phyloP scores from a whole-genome alignment of 2,113 vertebrate genomes.

The Abramis brama region DNA sequence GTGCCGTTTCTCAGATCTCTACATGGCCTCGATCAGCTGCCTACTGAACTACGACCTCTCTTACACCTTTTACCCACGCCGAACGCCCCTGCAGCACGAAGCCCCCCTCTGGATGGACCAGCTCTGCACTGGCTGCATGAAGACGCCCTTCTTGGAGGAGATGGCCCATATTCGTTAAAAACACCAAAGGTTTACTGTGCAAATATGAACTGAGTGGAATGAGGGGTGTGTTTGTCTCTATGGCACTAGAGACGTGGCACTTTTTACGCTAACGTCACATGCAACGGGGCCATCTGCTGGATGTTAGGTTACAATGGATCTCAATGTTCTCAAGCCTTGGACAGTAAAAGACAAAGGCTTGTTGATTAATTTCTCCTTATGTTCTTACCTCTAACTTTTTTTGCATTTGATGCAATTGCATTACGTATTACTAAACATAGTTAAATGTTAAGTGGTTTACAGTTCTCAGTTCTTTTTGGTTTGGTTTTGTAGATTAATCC shows the following conservation, averaged over 20 bases:
- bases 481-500: conserved; percentile 11
- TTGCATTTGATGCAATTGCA: conserved; percentile 21
- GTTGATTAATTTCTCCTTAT: neutral
- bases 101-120: conserved; percentile 87
- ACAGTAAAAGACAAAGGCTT: neutral
- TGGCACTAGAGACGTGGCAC: conserved; percentile 17
- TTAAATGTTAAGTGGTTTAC: conserved; percentile 20
- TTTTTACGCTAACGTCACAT: neutral
- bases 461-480: neutral
- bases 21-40: conserved; percentile 84
- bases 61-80: conserved; percentile 82
- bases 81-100: conserved; percentile 84
- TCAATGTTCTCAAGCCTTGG: conserved; percentile 29
- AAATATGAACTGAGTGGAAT: conserved; percentile 7
- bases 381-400: conserved; percentile 14
- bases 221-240: neutral
- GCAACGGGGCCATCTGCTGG: conserved; percentile 45
- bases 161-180: conserved; percentile 82
- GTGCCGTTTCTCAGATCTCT: conserved; percentile 83
- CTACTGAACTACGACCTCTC: conserved; percentile 80
- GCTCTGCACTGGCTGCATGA: conserved; percentile 85
- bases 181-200: conserved; percentile 26
- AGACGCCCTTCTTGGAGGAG: conserved; percentile 80
- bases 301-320: conserved; percentile 49
- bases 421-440: conserved; percentile 23